Conservation (phyloP, 2,888 invertebrate species). For the Venustoraphidia nigricollis region DNA sequence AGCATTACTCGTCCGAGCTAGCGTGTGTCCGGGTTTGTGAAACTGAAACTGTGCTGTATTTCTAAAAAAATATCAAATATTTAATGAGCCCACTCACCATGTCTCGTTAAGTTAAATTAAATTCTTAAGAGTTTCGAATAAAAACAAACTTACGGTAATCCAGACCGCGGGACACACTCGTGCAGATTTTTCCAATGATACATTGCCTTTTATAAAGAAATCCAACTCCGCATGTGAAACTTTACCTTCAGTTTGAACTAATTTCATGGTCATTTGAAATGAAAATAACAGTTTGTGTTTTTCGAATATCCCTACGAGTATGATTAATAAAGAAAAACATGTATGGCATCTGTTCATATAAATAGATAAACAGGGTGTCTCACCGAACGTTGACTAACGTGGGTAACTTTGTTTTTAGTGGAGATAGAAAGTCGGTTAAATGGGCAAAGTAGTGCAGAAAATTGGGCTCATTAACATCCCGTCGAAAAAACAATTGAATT, state of each 20-base stretch:
- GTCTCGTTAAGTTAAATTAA: not conserved
- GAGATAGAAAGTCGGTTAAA: too few relatives aligned
- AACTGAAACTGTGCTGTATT: too few relatives aligned
- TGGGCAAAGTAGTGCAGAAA: too few relatives aligned
- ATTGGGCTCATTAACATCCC: too few relatives aligned
- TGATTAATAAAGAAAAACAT: not conserved
- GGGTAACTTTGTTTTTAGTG: too few relatives aligned
- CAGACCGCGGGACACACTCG: slow-evolving; percentile 51
- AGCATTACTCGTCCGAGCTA: too few relatives aligned
- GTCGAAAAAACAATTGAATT: too few relatives aligned
- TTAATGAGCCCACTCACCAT: not conserved
- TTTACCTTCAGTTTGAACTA: slow-evolving; percentile 52
- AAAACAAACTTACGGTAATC: slow-evolving; percentile 36
- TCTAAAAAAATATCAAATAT: too few relatives aligned
- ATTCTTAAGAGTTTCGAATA: not conserved
- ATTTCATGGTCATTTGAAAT: slow-evolving; percentile 75
- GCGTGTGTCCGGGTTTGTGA: too few relatives aligned
- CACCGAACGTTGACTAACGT: too few relatives aligned
- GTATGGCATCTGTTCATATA: too few relatives aligned
- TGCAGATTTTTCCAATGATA: slow-evolving; percentile 58
- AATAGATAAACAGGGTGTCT: too few relatives aligned
- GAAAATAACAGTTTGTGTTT: slow-evolving; percentile 81
- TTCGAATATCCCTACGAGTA: slow-evolving; percentile 62
- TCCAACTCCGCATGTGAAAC: slow-evolving; percentile 60
- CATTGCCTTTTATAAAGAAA: slow-evolving; percentile 82